Conservation (phyloP, 2,797 vertebrate genomes). For the Mionectes olivaceus region DNA sequence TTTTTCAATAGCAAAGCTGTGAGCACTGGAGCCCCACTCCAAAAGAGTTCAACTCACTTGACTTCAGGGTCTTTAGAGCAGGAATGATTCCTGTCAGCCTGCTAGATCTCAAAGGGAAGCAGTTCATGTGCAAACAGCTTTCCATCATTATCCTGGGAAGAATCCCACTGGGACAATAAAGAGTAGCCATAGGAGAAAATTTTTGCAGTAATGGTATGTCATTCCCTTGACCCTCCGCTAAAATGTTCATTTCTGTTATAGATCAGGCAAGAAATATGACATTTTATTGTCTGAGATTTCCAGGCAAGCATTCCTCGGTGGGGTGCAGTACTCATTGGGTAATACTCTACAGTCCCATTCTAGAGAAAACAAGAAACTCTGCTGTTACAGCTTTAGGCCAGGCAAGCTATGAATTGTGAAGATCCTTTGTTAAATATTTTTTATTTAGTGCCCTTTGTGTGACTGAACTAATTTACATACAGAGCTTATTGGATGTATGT, state of each 20-base stretch:
- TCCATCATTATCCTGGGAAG: slow-evolving; percentile 57
- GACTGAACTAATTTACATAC: not conserved
- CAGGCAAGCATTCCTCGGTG: slow-evolving; percentile 41
- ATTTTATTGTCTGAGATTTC: slow-evolving; percentile 53
- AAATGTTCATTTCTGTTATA: slow-evolving; percentile 43
- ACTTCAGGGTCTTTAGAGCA: slow-evolving; percentile 53
- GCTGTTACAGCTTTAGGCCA: not conserved
- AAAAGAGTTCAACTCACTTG: slow-evolving; percentile 58
- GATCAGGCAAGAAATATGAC: slow-evolving; percentile 51
- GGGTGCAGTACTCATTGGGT: slow-evolving; percentile 16
- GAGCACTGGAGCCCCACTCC: not conserved
- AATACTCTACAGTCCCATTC: not conserved
- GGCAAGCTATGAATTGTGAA: not conserved
- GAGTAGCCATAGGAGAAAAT: slow-evolving; percentile 66
- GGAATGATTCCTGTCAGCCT: slow-evolving; percentile 64
- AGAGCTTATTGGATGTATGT: not conserved
- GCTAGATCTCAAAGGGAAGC: slow-evolving; percentile 54
- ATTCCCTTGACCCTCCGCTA: slow-evolving; percentile 49
- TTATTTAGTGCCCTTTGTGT: not conserved
- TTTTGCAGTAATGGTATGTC: slow-evolving; percentile 59
- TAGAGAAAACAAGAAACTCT: slow-evolving; percentile 11
- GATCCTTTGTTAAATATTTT: not conserved
- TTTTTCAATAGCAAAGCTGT: slow-evolving; percentile 55
- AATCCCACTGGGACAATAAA: slow-evolving; percentile 64
- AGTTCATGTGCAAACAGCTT: slow-evolving; percentile 67